phyloP scores from a whole-genome alignment of 2,888 invertebrate species.

The Tenthredo mesomela region DNA sequence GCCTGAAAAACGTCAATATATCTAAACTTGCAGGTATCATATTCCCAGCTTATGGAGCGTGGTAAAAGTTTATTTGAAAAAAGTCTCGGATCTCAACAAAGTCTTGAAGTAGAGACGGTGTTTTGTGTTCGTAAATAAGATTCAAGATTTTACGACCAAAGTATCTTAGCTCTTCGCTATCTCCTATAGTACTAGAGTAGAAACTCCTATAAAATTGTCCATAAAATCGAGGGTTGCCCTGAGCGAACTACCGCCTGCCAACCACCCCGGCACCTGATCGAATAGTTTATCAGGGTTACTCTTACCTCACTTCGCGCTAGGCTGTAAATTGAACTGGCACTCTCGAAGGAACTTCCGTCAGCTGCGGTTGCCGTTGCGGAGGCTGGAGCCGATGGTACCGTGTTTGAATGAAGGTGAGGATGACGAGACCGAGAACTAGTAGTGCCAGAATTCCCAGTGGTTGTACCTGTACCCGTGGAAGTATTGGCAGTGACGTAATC shows the following conservation, averaged over 20 bases:
- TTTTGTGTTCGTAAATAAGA: slow-evolving; percentile 38
- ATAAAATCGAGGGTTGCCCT: slow-evolving; percentile 32
- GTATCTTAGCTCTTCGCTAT: slow-evolving; percentile 42
- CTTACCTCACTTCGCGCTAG: slow-evolving; percentile 85
- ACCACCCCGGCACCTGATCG: slow-evolving; percentile 41
- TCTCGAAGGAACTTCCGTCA: slow-evolving; percentile 93
- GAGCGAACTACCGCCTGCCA: slow-evolving; percentile 17
- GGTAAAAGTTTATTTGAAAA: slow-evolving; percentile 28
- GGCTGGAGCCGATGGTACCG: slow-evolving; percentile 68
- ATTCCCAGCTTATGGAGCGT: slow-evolving; percentile 28
- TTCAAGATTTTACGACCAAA: slow-evolving; percentile 48
- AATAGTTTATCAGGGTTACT: slow-evolving; percentile 44
- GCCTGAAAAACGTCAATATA: slow-evolving; percentile 63
- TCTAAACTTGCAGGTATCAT: neutral
- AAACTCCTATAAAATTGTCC: slow-evolving; percentile 48
- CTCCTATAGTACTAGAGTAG: slow-evolving; percentile 22
- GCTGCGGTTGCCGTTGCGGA: slow-evolving; percentile 75
- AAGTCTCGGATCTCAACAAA: slow-evolving; percentile 27
- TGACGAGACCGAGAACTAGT: slow-evolving; percentile 80
- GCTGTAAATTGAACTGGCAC: slow-evolving; percentile 90
- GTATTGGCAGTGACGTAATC: slow-evolving; percentile 92
- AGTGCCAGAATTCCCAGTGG: slow-evolving; percentile 72
- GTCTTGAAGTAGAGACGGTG: slow-evolving; percentile 7
- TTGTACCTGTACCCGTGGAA: slow-evolving; percentile 80
- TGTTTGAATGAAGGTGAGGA: slow-evolving; percentile 73